Percentiles rank a stretch among this genome's conserved stretches.
Evolutionary conservation across 2,797 vertebrate genomes (phyloP).

Genomic region (Numenius phaeopus): DNA sequence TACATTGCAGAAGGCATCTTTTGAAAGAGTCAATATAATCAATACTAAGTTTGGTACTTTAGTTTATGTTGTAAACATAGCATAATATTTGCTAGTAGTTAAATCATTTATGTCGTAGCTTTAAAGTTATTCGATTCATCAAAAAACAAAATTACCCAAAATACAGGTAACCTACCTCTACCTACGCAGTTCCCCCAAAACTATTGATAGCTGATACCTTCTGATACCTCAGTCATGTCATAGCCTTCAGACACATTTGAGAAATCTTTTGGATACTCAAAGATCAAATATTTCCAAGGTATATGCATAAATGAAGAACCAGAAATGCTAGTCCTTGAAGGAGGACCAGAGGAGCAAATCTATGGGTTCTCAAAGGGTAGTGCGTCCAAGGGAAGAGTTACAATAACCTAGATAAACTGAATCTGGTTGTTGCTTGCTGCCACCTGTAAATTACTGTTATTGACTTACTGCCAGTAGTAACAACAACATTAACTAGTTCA

Average conservation of each 20-base stretch:
- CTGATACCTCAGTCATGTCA: neutral
- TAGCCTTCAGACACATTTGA: neutral
- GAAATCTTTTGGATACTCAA: neutral
- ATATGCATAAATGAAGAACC: neutral
- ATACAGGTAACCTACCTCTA: neutral
- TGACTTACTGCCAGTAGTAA: neutral
- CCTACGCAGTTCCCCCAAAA: neutral
- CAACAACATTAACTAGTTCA: neutral
- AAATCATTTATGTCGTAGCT: neutral
- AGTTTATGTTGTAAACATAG: neutral
- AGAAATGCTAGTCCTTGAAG: neutral
- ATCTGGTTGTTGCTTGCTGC: neutral
- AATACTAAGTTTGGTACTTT: neutral
- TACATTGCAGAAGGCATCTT: neutral
- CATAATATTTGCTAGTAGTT: neutral
- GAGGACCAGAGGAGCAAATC: neutral
- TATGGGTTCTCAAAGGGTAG: neutral
- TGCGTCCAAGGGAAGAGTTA: neutral
- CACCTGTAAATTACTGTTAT: neutral
- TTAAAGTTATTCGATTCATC: neutral
- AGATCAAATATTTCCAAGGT: neutral
- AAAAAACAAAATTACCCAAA: neutral
- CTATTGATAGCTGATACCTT: neutral
- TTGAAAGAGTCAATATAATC: neutral
- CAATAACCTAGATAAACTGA: neutral